phyloP scores from a whole-genome alignment of 2,888 invertebrate species.

The Ormyrus rosae region DNA sequence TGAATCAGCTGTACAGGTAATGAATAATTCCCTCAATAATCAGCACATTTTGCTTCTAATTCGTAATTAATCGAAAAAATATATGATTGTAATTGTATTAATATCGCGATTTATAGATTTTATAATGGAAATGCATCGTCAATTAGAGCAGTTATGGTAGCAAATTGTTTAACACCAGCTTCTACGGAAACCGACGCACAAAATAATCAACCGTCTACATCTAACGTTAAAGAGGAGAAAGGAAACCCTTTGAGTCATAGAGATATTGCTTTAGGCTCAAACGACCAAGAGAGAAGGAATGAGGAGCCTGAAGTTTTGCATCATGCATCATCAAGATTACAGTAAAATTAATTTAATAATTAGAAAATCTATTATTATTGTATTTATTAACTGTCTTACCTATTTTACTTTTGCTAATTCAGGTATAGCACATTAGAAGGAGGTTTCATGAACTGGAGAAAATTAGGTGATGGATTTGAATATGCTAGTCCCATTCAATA shows the following conservation, averaged over 20 bases:
- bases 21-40: slow-evolving; percentile 40
- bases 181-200: slow-evolving; percentile 67
- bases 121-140: slow-evolving; percentile 89
- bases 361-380: slow-evolving; percentile 31
- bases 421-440: slow-evolving; percentile 72
- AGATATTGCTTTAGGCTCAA: slow-evolving; percentile 71
- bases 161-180: slow-evolving; percentile 80
- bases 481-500: slow-evolving; percentile 80
- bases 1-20: slow-evolving; percentile 81
- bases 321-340: slow-evolving; percentile 73
- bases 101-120: slow-evolving; percentile 76
- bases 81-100: slow-evolving; percentile 13
- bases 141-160: slow-evolving; percentile 86
- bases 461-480: slow-evolving; percentile 75
- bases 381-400: slow-evolving; percentile 2
- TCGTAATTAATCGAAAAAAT: slow-evolving; percentile 12
- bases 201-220: slow-evolving; percentile 66
- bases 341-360: slow-evolving; percentile 62
- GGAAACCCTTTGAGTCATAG: slow-evolving; percentile 79
- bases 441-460: slow-evolving; percentile 74
- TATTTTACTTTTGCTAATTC: slow-evolving; percentile 25
- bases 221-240: slow-evolving; percentile 67
- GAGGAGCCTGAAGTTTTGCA: slow-evolving; percentile 70
- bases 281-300: slow-evolving; percentile 51
- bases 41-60: background rate